phyloP scores from a whole-genome alignment of 2,113 vertebrate genomes.

The Leptocoma aspasia region DNA sequence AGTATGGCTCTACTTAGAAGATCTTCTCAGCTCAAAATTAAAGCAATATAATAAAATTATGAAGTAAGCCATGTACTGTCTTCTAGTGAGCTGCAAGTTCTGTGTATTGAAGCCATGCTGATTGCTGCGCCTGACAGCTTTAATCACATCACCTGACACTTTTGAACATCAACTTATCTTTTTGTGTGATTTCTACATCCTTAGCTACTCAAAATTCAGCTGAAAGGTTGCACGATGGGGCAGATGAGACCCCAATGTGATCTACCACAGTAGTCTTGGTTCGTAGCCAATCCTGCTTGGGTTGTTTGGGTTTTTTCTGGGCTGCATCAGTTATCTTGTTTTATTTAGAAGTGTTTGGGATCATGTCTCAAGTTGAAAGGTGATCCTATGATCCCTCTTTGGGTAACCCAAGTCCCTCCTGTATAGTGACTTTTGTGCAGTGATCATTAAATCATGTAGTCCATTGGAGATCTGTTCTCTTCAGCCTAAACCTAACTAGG shows the following conservation, averaged over 20 bases:
- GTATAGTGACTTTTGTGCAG: background rate
- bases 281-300: background rate
- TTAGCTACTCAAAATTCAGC: background rate
- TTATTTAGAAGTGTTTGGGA: background rate
- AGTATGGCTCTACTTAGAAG: conserved; percentile 13
- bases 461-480: background rate
- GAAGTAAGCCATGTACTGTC: background rate
- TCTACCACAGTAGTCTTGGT: background rate
- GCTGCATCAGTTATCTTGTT: background rate
- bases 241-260: background rate
- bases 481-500: background rate
- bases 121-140: background rate
- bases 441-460: background rate
- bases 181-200: background rate
- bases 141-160: background rate
- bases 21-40: background rate
- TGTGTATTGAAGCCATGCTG: background rate
- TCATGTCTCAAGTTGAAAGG: background rate
- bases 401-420: background rate
- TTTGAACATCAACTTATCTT: background rate
- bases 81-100: background rate
- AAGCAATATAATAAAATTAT: background rate
- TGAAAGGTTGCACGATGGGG: background rate
- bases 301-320: background rate
- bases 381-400: background rate